Percentiles rank a stretch among this genome's conserved stretches.
Evolutionary conservation across 1,140 invertebrate genomes (phyloP).

Genomic region (Bombyx mandarina): DNA sequence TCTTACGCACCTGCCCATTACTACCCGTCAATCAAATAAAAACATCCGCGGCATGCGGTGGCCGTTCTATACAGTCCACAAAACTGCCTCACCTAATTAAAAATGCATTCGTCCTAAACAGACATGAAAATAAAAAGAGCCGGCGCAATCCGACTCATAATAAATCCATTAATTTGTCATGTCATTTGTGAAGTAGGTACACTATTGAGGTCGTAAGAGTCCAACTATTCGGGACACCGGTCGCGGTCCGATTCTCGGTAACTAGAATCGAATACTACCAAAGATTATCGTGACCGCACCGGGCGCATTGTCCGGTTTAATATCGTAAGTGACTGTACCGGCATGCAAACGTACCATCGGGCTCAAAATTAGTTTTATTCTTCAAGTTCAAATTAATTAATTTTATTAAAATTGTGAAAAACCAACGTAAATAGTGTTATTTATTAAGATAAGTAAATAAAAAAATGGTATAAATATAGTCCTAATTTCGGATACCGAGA

Average conservation of each 20-base stretch:
- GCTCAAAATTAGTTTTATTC: conserved; percentile 14
- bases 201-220: conserved; percentile 31
- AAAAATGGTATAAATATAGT: too few species aligned
- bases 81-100: conserved; percentile 68
- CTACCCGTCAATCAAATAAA: conserved; percentile 66
- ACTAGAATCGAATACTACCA: conserved; percentile 50
- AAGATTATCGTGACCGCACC: conserved; percentile 53
- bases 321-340: conserved; percentile 49
- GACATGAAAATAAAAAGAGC: conserved; percentile 49
- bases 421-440: too few species aligned
- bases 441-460: too few species aligned
- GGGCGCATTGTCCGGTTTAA: conserved; percentile 48
- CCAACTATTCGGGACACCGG: conserved; percentile 34
- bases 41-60: conserved; percentile 57
- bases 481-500: too few species aligned
- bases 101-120: conserved; percentile 66
- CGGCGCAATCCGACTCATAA: conserved; percentile 57
- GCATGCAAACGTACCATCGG: conserved; percentile 26
- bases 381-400: background rate
- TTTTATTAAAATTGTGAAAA: too few species aligned
- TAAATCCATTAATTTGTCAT: conserved; percentile 71
- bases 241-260: conserved; percentile 41
- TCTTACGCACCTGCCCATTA: conserved; percentile 66
- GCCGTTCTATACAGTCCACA: conserved; percentile 64
- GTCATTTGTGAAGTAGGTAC: conserved; percentile 54